Conservation (phyloP, 2,797 vertebrate genomes). For the Emydoidea blandingii region DNA sequence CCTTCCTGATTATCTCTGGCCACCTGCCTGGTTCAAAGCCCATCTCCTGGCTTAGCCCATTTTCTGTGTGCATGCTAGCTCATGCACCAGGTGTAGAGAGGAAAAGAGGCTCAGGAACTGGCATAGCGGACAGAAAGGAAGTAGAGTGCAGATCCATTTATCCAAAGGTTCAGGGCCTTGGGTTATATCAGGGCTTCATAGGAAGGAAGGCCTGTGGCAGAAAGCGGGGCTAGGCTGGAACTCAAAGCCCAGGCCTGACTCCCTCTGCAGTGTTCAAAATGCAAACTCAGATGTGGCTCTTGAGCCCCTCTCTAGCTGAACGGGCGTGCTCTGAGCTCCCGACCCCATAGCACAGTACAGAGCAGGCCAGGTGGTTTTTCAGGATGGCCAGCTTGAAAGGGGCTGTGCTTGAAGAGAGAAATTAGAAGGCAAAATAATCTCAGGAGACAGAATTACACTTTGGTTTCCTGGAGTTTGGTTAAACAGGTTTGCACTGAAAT, state of each 20-base stretch:
- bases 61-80: fast-evolving
- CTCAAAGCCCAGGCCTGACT: neutral
- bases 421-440: neutral
- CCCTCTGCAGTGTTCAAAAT: neutral
- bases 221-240: neutral
- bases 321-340: neutral
- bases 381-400: neutral
- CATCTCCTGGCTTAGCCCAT: neutral
- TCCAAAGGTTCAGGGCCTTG: neutral
- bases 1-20: conserved; percentile 2
- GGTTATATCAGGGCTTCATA: neutral
- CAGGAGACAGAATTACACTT: neutral
- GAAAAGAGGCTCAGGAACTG: fast-evolving
- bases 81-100: fast-evolving
- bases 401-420: neutral
- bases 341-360: neutral
- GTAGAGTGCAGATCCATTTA: fast-evolving
- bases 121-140: neutral
- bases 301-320: neutral
- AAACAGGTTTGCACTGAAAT: neutral
- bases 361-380: neutral
- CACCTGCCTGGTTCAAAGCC: neutral
- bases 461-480: neutral
- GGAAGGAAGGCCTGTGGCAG: neutral
- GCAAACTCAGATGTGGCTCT: neutral